Evolutionary conservation across 2,888 invertebrate genomes (phyloP).

Genomic region (Chloroclystis v-ata): DNA sequence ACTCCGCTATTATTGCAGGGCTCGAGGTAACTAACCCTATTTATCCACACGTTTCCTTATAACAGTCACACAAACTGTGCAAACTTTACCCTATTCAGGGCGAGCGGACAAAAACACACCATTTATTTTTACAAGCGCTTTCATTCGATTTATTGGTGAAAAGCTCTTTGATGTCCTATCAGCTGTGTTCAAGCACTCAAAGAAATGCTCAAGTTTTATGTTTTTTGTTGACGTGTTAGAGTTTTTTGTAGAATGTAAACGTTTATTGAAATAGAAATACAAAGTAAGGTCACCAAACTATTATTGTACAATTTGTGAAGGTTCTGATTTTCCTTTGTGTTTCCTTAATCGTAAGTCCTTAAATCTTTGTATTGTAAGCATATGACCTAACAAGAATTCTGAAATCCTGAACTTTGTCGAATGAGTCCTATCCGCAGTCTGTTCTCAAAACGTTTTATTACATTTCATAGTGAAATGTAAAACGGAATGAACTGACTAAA

Average conservation of each 20-base stretch:
- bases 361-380: too few species aligned
- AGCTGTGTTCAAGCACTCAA: background rate
- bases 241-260: slow-evolving; percentile 3
- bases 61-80: slow-evolving; percentile 5
- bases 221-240: background rate
- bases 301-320: background rate
- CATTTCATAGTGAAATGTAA: too few species aligned
- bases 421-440: too few species aligned
- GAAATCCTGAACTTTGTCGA: too few species aligned
- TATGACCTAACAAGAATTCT: too few species aligned
- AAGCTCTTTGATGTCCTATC: slow-evolving; percentile 3
- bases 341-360: too few species aligned
- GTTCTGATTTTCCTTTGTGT: too few species aligned
- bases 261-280: background rate
- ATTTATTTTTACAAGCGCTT: slow-evolving; percentile 22
- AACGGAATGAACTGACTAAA: too few species aligned
- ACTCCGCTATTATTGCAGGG: slow-evolving; percentile 85
- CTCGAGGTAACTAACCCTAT: slow-evolving; percentile 59
- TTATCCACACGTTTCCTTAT: slow-evolving; percentile 38
- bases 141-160: slow-evolving; percentile 6
- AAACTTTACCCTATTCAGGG: slow-evolving; percentile 10
- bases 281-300: background rate
- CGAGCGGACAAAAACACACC: slow-evolving; percentile 8
- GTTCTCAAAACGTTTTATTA: too few species aligned
- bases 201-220: slow-evolving; percentile 4